Base-by-base conservation (phyloP, 2,888 invertebrate genomes). In the Melanostoma mellinum region DNA sequence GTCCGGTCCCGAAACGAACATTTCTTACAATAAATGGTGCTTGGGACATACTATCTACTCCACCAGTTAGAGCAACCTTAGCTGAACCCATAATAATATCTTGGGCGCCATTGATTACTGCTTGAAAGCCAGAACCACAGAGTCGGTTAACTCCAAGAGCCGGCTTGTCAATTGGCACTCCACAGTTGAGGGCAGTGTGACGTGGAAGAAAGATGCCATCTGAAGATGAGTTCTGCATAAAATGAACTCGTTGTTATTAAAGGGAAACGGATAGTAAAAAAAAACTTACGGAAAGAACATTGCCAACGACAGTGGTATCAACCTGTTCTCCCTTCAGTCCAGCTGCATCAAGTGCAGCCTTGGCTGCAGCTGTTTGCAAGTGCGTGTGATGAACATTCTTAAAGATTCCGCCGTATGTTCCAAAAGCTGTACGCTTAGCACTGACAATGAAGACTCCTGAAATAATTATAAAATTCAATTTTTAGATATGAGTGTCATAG, bases 91-190 rank as follows among this genome's bases (percentile, higher is more conserved):
- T 92, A 67, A 95, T 87, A 86, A 99, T 98, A 89, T 98, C 98
- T 96, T 98, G 98, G 44, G 96, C 96, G 68, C 96, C 97, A 92
- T 95, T 97, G 20, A 98, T 94, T 82, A 99, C 93, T 0, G 99
- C 94, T 90, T 99, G 99, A 92, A 99, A 99, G 1, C 99, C 99
- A 38, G 98, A 98, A 10, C 99, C 99, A 91, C 99, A 99, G 20
- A 99, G 93, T 85, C 99, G 93, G 92, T 99, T 99, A 58, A 99
- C 94, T 61, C 95, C 95, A 2, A 97, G 92, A 0, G 97, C 98
- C 1, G 98, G 98, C 78, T 92, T 94, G 53, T 97, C 95, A 86
- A 95, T 91, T 5, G 98, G 97, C 69, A 99, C 94, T 55, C 98
- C 98, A 86, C 94, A 93, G 87, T 95, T 94, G 20, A 99, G 93